phyloP scores from a whole-genome alignment of 2,888 invertebrate species.

The Lordiphosa andalusiaca region DNA sequence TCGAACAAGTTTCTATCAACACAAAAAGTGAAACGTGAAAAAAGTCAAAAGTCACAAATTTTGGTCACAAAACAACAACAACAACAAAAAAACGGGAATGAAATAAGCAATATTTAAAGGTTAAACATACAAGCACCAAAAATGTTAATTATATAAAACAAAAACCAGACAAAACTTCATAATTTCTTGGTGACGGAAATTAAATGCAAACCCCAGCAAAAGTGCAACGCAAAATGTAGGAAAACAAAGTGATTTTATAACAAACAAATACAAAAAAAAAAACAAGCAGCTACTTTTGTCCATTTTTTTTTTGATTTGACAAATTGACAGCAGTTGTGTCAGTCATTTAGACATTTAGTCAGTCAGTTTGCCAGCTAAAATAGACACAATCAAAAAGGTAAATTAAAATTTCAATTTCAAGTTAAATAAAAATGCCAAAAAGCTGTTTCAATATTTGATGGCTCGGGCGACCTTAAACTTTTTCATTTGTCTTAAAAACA shows the following conservation, averaged over 20 bases:
- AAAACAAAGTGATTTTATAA: slow-evolving; percentile 11
- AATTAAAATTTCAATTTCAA: slow-evolving; percentile 42
- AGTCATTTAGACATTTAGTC: slow-evolving; percentile 15
- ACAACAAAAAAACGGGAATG: slow-evolving; percentile 22
- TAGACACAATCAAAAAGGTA: slow-evolving; percentile 46
- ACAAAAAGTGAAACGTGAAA: slow-evolving; percentile 37
- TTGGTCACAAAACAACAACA: background rate
- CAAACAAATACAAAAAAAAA: slow-evolving; percentile 24
- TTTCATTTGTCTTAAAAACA: slow-evolving; percentile 28
- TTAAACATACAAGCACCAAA: slow-evolving; percentile 29
- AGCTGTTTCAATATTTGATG: slow-evolving; percentile 66
- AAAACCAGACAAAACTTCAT: slow-evolving; percentile 19
- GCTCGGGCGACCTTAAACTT: slow-evolving; percentile 57
- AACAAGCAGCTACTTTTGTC: slow-evolving; percentile 15
- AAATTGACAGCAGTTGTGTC: slow-evolving; percentile 48
- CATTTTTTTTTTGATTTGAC: slow-evolving; percentile 51
- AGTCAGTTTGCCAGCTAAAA: slow-evolving; percentile 36
- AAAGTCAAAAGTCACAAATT: slow-evolving; percentile 57
- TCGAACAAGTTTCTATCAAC: slow-evolving; percentile 51
- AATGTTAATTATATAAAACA: slow-evolving; percentile 18
- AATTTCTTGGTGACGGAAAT: slow-evolving; percentile 8
- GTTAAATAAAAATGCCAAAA: slow-evolving; percentile 31
- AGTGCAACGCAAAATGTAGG: background rate
- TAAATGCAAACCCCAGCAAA: slow-evolving; percentile 22
- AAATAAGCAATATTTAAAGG: slow-evolving; percentile 35